Conservation (phyloP, 2,113 vertebrate species). For the Glaucomys volans region DNA sequence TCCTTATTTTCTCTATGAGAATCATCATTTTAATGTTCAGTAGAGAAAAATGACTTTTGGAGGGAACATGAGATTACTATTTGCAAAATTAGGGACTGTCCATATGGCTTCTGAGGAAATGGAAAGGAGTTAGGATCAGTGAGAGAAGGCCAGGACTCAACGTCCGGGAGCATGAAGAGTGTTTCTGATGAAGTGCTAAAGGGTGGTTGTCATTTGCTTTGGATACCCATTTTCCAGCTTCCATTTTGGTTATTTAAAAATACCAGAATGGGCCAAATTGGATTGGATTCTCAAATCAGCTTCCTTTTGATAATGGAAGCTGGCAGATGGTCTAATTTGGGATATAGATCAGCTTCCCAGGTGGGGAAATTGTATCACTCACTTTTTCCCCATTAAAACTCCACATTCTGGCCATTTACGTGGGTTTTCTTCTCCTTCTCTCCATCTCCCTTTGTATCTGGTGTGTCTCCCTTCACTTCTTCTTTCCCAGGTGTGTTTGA, state of each 20-base stretch:
- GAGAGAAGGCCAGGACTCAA: neutral
- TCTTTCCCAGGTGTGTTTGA: constrained; percentile 94
- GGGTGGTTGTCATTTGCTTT: neutral
- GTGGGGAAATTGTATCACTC: neutral
- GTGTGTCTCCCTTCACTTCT: constrained; percentile 39
- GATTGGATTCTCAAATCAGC: neutral
- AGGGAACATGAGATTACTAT: neutral
- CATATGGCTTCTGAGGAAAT: neutral
- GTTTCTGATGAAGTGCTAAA: neutral
- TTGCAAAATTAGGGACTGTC: neutral
- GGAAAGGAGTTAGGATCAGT: neutral
- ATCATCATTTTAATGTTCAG: neutral
- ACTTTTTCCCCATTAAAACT: neutral
- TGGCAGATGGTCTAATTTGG: neutral
- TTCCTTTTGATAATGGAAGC: neutral
- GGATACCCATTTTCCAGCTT: neutral
- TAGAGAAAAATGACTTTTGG: neutral
- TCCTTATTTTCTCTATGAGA: neutral
- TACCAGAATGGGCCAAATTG: neutral
- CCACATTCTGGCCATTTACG: constrained; percentile 45
- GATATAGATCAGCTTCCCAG: neutral
- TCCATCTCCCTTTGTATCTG: constrained; percentile 57
- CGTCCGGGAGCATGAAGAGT: neutral
- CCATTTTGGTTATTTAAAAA: constrained; percentile 15
- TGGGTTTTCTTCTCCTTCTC: constrained; percentile 67